Conservation (phyloP, 35 echinoderm and acorn worm genomes). For the Apostichopus californicus region DNA sequence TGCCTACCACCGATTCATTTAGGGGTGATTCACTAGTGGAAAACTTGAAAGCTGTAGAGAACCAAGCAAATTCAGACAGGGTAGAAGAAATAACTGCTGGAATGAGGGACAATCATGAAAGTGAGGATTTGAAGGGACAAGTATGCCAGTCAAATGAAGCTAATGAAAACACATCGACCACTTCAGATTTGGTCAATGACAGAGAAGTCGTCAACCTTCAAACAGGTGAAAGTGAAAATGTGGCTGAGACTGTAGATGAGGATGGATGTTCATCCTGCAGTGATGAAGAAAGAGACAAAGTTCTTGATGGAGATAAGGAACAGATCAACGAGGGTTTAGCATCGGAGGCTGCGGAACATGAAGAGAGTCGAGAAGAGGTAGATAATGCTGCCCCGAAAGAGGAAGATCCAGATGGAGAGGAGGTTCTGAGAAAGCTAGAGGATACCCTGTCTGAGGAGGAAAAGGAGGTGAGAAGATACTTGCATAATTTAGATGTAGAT, state of each 20-base stretch:
- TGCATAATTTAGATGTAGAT: neutral
- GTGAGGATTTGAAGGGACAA: neutral
- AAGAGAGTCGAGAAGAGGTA: conserved; percentile 25
- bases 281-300: neutral
- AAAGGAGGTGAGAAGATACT: conserved; percentile 36
- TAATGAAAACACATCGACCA: neutral
- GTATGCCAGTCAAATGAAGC: neutral
- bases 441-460: conserved; percentile 58
- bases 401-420: conserved; percentile 65
- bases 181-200: neutral
- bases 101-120: neutral
- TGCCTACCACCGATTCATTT: neutral
- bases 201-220: neutral
- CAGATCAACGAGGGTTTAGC: conserved; percentile 38
- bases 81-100: neutral
- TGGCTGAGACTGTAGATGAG: neutral
- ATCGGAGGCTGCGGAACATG: conserved; percentile 40
- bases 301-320: neutral
- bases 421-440: conserved; percentile 47
- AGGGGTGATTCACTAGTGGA: neutral
- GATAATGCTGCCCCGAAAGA: neutral
- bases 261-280: neutral
- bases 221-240: neutral
- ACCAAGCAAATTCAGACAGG: neutral
- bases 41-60: neutral